phyloP scores from a whole-genome alignment of 2,113 vertebrate species.

The Sphyrna mokarran region DNA sequence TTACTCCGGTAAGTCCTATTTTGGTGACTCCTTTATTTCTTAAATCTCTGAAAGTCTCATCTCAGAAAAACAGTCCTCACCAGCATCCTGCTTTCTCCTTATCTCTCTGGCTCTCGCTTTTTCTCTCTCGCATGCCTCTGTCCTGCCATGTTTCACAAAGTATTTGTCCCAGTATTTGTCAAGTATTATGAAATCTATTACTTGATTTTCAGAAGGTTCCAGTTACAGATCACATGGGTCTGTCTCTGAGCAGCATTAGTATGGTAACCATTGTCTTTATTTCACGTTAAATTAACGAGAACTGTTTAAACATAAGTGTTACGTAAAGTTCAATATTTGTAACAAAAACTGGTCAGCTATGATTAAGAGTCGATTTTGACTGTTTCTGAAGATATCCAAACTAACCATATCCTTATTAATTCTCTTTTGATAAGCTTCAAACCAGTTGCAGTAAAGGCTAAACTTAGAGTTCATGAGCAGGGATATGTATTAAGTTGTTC shows the following conservation, averaged over 20 bases:
- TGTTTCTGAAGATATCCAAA: neutral
- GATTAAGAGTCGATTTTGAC: neutral
- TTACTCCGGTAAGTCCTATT: neutral
- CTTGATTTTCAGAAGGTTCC: neutral
- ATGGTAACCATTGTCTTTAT: neutral
- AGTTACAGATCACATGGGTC: neutral
- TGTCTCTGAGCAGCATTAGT: neutral
- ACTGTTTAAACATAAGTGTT: neutral
- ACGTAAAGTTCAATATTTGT: neutral
- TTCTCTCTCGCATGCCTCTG: neutral
- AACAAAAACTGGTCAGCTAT: neutral
- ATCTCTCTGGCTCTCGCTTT: neutral
- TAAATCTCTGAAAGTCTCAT: neutral
- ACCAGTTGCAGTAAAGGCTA: neutral
- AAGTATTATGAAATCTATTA: neutral
- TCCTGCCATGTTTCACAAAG: neutral
- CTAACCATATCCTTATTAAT: neutral
- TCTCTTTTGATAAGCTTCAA: neutral
- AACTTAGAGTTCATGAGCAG: neutral
- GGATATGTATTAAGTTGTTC: neutral
- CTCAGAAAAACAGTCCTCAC: neutral
- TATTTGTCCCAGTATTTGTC: neutral
- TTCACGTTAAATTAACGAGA: neutral
- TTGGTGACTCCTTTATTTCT: neutral
- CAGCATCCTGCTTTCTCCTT: neutral